phyloP scores from a whole-genome alignment of 2,113 vertebrate species.

The Dasyornis broadbenti region DNA sequence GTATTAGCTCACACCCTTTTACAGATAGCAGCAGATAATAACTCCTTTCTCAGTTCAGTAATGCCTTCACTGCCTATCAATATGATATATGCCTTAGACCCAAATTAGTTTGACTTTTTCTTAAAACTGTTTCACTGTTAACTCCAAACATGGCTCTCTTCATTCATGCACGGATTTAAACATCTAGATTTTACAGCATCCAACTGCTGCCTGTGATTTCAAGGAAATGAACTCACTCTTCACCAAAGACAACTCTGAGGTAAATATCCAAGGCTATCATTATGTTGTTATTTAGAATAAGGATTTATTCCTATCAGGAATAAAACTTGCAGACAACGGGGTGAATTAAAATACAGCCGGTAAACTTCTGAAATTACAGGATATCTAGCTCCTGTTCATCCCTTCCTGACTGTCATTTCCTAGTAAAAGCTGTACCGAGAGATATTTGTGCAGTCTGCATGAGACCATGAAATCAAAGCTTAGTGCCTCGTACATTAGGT shows the following conservation, averaged over 20 bases:
- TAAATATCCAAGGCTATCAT: not conserved
- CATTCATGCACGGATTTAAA: not conserved
- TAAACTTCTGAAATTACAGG: not conserved
- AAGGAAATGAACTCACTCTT: not conserved
- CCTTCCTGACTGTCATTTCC: conserved; percentile 3
- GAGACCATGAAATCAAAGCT: conserved; percentile 59
- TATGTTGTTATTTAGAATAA: not conserved
- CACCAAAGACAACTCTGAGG: not conserved
- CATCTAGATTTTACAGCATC: not conserved
- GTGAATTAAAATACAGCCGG: not conserved
- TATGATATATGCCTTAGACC: not conserved
- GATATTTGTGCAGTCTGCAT: conserved; percentile 47
- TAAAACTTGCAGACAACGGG: not conserved
- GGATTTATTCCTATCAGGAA: not conserved
- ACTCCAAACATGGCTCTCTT: not conserved
- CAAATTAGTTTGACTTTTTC: not conserved
- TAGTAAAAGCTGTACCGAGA: not conserved
- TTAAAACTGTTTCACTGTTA: not conserved
- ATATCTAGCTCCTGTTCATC: not conserved
- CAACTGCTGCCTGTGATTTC: not conserved
- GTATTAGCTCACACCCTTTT: not conserved
- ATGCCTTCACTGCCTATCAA: not conserved
- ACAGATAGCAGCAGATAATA: not conserved
- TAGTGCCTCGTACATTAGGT: not conserved
- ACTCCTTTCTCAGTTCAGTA: not conserved